Base-by-base conservation (phyloP, 1,140 invertebrate genomes). In the Papilio xuthus region DNA sequence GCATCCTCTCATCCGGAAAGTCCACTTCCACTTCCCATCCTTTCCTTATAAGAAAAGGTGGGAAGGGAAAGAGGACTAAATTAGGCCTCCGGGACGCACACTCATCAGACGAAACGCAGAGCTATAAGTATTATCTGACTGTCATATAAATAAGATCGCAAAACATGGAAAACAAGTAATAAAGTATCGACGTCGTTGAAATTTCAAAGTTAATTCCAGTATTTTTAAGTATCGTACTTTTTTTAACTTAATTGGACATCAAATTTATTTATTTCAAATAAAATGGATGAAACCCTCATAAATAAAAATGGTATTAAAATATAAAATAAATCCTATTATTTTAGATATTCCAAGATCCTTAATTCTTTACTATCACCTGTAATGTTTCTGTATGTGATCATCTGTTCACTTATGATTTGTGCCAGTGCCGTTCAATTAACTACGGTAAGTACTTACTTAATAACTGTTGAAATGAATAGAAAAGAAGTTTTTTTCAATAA, bases 391-490 rank as follows among this genome's bases (percentile, higher is more conserved):
- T 93, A 93, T 32, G 85, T 92, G 0, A 86, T 93, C 2, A 91
- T 91, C 44, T 93, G 90, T 78, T 93, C 91, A 1, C 80, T 93
- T 0, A 92, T 92, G 91, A 86, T 92, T 18, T 92, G 90, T 71
- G 89, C 90, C 3, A 90, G 88, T 78, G 90, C 89, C n/a, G 82
- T 88, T 9, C 89, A 90, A 79, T 44, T 93, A n/a, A 92, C 87
- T 12, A 87, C 78, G 81, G 91, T 92, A 85, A 84, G 67, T 80
- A 63, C 7, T 78, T 69, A 67, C 26, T 72, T 26, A 32, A 72
- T 32, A 41, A 42, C 60, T 37, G 69, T 63, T 80, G 13, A 75
- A n/a, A n/a, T n/a, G n/a, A n/a, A n/a, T n/a, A n/a, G n/a, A n/a
- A n/a, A n/a, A n/a, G n/a, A n/a, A n/a, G n/a, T n/a, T n/a, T n/a